These are phyloP conservation scores for Holotrichia oblita DNA, from an alignment of 1,140 invertebrate species.

Conservation along the genomic window DNA sequence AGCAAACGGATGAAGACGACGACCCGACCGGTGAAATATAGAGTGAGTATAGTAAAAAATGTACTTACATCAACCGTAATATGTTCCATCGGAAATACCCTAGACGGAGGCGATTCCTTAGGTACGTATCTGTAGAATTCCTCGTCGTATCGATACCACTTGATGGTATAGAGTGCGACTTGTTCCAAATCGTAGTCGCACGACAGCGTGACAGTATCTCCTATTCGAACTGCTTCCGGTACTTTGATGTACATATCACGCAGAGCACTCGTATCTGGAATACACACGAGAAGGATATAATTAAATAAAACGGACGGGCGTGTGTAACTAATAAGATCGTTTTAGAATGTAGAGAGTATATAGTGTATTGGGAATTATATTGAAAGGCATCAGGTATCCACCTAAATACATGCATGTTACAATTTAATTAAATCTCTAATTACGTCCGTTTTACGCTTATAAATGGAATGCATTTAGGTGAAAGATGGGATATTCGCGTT, in stretches of 20 bases:
- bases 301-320: slow-evolving; percentile 22
- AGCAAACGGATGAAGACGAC: background rate
- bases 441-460: too few relatives aligned
- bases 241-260: slow-evolving; percentile 76
- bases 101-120: slow-evolving; percentile 72
- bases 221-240: slow-evolving; percentile 76
- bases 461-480: too few relatives aligned
- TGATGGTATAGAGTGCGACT: slow-evolving; percentile 80
- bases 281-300: background rate
- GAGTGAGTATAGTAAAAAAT: slow-evolving; percentile 10
- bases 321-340: background rate
- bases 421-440: too few relatives aligned
- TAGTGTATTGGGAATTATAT: too few relatives aligned
- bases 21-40: background rate
- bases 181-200: slow-evolving; percentile 84
- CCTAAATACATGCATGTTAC: too few relatives aligned
- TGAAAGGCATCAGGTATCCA: too few relatives aligned
- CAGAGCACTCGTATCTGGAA: slow-evolving; percentile 71
- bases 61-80: slow-evolving; percentile 81
- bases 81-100: slow-evolving; percentile 71
- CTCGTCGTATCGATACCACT: slow-evolving; percentile 81
- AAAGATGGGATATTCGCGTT: too few relatives aligned
- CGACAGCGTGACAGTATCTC: slow-evolving; percentile 74
- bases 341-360: too few relatives aligned
- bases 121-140: slow-evolving; percentile 85